Evolutionary conservation across 2,888 invertebrate species (phyloP).

Genomic region (Cryptus viduatorius): DNA sequence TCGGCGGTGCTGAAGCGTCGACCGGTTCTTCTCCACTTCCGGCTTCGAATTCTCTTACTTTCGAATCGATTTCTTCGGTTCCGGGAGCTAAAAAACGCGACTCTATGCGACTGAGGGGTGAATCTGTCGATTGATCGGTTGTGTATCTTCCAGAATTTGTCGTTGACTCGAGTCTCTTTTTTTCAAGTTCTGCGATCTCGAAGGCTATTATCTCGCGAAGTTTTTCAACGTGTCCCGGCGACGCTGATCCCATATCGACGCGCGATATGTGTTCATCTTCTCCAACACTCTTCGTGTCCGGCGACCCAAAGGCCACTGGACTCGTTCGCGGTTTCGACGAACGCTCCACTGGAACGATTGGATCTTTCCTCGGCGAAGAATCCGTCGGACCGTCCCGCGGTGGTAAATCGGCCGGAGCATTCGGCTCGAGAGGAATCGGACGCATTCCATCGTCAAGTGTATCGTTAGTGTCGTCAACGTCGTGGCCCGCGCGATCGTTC

Average conservation of each 20-base stretch:
- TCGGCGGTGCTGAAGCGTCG: conserved; percentile 46
- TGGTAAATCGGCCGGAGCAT: neutral
- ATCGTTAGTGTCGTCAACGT: conserved; percentile 33
- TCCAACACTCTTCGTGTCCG: neutral
- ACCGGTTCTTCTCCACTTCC: conserved; percentile 73
- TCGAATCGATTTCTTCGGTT: conserved; percentile 60
- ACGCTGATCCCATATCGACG: conserved; percentile 31
- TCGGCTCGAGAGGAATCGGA: conserved; percentile 38
- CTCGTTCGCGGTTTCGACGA: conserved; percentile 45
- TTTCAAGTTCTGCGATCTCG: conserved; percentile 44
- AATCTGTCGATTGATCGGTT: conserved; percentile 22
- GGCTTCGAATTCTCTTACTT: conserved; percentile 52
- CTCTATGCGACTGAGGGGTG: neutral
- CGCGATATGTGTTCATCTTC: conserved; percentile 37
- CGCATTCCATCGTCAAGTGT: conserved; percentile 48
- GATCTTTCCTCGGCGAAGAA: neutral
- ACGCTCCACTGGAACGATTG: conserved; percentile 27
- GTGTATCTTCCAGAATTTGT: conserved; percentile 58
- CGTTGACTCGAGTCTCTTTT: conserved; percentile 61
- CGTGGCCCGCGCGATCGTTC: conserved; percentile 63
- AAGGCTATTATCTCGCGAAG: conserved; percentile 57
- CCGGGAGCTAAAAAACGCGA: neutral
- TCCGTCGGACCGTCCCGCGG: neutral
- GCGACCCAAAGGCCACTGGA: neutral
- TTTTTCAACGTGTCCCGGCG: conserved; percentile 56